A percentile compares a stretch with the other conserved stretches of the same genome.
These are phyloP conservation scores for Nesoenas mayeri DNA, from an alignment of 2,113 vertebrate species.

Conservation along the genomic window DNA sequence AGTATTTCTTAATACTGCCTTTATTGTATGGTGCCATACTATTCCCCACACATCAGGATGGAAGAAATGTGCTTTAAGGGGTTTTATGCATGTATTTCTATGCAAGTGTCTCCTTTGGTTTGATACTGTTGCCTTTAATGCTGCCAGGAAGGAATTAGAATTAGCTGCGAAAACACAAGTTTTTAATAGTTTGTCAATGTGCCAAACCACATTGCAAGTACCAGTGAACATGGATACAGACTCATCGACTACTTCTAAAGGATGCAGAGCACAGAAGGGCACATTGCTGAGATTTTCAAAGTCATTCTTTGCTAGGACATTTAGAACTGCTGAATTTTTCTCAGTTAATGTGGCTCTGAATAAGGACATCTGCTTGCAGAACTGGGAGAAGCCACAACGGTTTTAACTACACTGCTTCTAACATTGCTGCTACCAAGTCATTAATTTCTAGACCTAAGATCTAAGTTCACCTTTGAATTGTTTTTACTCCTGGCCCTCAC, in stretches of 20 bases:
- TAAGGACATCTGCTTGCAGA: neutral
- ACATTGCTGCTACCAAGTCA: neutral
- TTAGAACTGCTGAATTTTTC: neutral
- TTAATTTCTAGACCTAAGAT: neutral
- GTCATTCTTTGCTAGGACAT: neutral
- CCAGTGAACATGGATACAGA: neutral
- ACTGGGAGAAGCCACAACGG: neutral
- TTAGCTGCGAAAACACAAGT: neutral
- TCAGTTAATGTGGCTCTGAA: neutral
- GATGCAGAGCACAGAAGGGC: neutral
- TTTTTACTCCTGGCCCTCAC: neutral
- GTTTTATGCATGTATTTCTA: neutral
- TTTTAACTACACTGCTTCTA: neutral
- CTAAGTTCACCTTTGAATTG: neutral
- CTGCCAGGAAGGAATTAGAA: constrained; percentile 7
- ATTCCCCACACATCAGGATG: neutral
- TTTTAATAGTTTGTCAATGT: neutral
- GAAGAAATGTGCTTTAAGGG: neutral
- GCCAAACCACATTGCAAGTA: neutral
- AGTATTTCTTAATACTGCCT: neutral
- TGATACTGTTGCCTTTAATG: neutral
- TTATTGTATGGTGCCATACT: neutral
- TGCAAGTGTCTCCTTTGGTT: neutral
- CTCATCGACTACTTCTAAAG: neutral
- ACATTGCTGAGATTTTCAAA: neutral